phyloP scores from a whole-genome alignment of 1,140 invertebrate genomes.

The Holotrichia oblita region DNA sequence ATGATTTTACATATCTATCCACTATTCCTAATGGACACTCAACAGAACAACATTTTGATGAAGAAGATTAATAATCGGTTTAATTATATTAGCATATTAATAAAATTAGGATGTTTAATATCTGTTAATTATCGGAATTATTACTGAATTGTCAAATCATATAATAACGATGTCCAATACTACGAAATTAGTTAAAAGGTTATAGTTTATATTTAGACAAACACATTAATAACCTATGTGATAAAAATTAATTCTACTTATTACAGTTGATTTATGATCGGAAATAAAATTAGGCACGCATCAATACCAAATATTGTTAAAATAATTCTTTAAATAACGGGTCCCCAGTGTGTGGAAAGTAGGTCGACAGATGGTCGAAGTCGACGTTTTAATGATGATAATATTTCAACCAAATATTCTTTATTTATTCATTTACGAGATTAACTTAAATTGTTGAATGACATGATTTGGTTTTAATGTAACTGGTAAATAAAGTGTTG shows the following conservation, averaged over 20 bases:
- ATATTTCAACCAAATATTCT: conserved; percentile 3
- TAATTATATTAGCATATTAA: too few relatives aligned
- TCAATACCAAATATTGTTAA: not conserved
- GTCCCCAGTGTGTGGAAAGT: not conserved
- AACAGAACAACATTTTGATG: too few relatives aligned
- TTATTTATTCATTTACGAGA: not conserved
- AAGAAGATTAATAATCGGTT: too few relatives aligned
- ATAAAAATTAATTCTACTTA: conserved; percentile 15
- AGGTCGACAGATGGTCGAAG: conserved; percentile 5
- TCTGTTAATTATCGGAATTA: too few relatives aligned
- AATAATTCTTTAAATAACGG: not conserved
- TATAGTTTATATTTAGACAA: too few relatives aligned
- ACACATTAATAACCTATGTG: too few relatives aligned
- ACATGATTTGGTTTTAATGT: not conserved
- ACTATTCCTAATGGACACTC: too few relatives aligned
- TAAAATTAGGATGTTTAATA: too few relatives aligned
- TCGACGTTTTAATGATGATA: not conserved
- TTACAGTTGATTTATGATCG: not conserved
- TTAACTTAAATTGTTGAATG: not conserved
- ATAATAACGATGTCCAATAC: too few relatives aligned
- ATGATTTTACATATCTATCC: too few relatives aligned
- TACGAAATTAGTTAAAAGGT: too few relatives aligned
- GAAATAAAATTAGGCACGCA: not conserved
- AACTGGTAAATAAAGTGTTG: not conserved
- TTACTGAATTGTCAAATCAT: too few relatives aligned